Conservation (phyloP, 1,140 invertebrate species). For the Pseudoatta argentina region DNA sequence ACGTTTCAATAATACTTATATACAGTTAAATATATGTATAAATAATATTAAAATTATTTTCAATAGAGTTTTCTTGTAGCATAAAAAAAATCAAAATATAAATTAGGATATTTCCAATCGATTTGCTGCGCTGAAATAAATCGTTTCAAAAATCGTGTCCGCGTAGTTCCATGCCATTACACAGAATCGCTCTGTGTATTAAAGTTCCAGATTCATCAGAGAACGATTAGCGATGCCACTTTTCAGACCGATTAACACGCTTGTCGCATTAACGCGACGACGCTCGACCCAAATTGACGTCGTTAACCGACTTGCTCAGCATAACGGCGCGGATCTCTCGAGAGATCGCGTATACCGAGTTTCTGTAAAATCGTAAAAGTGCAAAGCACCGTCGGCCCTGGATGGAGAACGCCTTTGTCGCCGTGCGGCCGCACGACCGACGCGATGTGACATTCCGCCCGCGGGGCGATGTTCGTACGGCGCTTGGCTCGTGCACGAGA, state of each 20-base stretch:
- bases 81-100: background rate
- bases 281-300: constrained; percentile 43
- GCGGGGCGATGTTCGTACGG: constrained; percentile 24
- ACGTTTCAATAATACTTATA: constrained; percentile 16
- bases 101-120: background rate
- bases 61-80: background rate
- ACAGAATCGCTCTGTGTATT: background rate
- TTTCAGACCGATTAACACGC: constrained; percentile 44
- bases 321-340: background rate
- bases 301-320: constrained; percentile 32
- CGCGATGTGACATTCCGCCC: constrained; percentile 68
- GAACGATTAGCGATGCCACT: background rate
- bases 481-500: background rate
- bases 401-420: constrained; percentile 44
- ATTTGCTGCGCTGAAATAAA: background rate
- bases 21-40: background rate
- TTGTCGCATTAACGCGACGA: constrained; percentile 47
- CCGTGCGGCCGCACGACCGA: constrained; percentile 25
- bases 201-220: constrained; percentile 19
- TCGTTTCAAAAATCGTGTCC: background rate
- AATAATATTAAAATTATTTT: background rate
- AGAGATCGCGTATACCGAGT: constrained; percentile 46
- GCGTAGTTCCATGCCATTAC: background rate
- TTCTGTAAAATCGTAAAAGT: constrained; percentile 51
- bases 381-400: constrained; percentile 29